phyloP scores from a whole-genome alignment of 2,888 invertebrate genomes.

The Drosophila lutescens region DNA sequence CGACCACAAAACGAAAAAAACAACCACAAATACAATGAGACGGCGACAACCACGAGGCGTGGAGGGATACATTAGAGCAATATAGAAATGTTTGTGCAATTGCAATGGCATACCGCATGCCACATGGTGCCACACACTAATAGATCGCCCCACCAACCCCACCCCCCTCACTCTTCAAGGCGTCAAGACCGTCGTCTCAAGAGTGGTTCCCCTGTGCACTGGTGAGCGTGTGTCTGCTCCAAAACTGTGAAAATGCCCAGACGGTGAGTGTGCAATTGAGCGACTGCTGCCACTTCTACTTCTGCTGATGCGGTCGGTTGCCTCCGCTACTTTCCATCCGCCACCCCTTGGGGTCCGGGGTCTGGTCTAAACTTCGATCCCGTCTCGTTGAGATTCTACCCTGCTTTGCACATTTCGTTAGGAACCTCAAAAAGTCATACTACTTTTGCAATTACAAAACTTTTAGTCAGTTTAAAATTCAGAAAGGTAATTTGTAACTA shows the following conservation, averaged over 20 bases:
- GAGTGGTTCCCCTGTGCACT: constrained; percentile 50
- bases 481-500: too few species aligned
- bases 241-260: constrained; percentile 67
- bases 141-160: constrained; percentile 3
- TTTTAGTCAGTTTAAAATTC: too few species aligned
- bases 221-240: constrained; percentile 26
- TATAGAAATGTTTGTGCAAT: constrained; percentile 56
- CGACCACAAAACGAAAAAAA: constrained; percentile 1
- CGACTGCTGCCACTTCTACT: constrained; percentile 47
- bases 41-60: constrained; percentile 7
- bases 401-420: too few species aligned
- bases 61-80: constrained; percentile 33
- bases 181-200: constrained; percentile 61
- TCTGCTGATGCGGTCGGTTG: constrained; percentile 42
- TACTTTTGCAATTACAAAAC: too few species aligned
- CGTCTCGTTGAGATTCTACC: not conserved
- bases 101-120: constrained; percentile 66
- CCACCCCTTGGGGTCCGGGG: not conserved
- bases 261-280: constrained; percentile 75
- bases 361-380: constrained; percentile 1
- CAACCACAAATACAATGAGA: constrained; percentile 17
- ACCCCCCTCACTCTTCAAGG: not conserved
- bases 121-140: constrained; percentile 44
- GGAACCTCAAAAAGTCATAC: too few species aligned
- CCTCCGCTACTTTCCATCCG: not conserved